Evolutionary conservation across 2,888 invertebrate species (phyloP), one percentile per base, ranked within the genome.

Genomic region (Parapristionchus giblindavisi): DNA sequence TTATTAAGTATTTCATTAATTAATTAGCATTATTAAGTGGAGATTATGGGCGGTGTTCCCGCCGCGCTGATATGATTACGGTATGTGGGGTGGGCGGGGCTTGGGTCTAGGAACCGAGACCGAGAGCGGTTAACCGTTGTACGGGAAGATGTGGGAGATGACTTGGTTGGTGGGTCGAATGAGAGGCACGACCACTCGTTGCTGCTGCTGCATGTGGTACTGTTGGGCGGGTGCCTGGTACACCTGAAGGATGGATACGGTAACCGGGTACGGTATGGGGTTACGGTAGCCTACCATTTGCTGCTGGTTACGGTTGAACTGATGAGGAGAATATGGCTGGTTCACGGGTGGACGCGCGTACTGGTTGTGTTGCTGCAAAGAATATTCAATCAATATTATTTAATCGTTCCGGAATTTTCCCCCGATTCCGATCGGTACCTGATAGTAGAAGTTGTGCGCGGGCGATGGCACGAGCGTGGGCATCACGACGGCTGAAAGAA

Each of bases 381-480:
- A n/a, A n/a, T n/a, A n/a, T n/a, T n/a, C n/a, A n/a, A n/a, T n/a
- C n/a, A n/a, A n/a, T n/a, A n/a, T n/a, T n/a, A n/a, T n/a, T n/a
- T n/a, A n/a, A n/a, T n/a, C n/a, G n/a, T 8, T 21, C 5, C 8
- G 21, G 8, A 17, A n/a, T 52, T 4, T 5, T 32, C 8, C 11
- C 43, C 8, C 17, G 8, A 14, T 43, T 8, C 43, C 17, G 8
- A 14, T 24, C 6, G 6, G n/a, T 36, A 68, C 68, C 68, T 32
- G 68, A n/a, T 68, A 68, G 36, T 68, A 68, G 52, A 52, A 68
- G 52, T 68, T 68, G 48, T 52, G 34, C 17, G 36, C 51, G 11
- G 52, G 68, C 29, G 70, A 38, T 3, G 70, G 70, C 6, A 71
- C 70, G 56, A 71, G 70, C 8, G 70, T 71, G 27, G 70, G 70